A percentile compares a stretch with the other conserved stretches of the same genome.
Conservation (phyloP, 2,113 vertebrate genomes). For the Tauraco erythrolophus region DNA sequence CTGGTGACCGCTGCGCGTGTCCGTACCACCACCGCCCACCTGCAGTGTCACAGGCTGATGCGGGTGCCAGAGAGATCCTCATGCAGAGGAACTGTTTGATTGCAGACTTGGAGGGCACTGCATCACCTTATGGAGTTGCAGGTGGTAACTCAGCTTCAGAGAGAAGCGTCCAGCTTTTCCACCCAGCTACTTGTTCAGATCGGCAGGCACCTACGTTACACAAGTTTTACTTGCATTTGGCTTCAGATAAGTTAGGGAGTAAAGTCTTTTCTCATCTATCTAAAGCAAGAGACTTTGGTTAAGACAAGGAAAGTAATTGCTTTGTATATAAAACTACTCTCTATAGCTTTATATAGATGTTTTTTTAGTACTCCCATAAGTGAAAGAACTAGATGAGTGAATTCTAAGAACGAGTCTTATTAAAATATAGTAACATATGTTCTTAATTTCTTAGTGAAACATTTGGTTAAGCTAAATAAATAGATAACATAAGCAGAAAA, state of each 20-base stretch:
- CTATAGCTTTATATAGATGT: not conserved
- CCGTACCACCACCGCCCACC: not conserved
- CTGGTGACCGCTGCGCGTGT: rapidly evolving
- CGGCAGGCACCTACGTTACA: too few relatives aligned
- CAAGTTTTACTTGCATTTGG: not conserved
- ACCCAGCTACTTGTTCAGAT: not conserved
- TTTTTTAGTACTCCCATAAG: not conserved
- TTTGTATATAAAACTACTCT: not conserved
- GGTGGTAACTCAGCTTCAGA: not conserved
- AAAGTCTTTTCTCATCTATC: not conserved
- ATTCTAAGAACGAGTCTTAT: not conserved
- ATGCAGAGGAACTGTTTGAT: rapidly evolving
- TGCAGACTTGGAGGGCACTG: not conserved
- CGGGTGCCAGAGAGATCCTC: not conserved
- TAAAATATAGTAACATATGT: slow-evolving; percentile 8
- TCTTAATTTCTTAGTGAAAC: not conserved
- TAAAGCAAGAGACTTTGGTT: not conserved
- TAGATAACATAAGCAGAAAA: not conserved
- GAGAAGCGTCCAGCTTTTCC: not conserved
- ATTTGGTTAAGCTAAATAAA: slow-evolving; percentile 17
- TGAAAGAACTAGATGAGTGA: not conserved
- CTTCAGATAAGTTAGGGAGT: not conserved
- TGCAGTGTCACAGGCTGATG: rapidly evolving
- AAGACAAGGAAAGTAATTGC: not conserved
- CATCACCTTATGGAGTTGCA: not conserved